Evolutionary conservation across 2,797 vertebrate genomes (phyloP).

Genomic region (Nothura maculosa): DNA sequence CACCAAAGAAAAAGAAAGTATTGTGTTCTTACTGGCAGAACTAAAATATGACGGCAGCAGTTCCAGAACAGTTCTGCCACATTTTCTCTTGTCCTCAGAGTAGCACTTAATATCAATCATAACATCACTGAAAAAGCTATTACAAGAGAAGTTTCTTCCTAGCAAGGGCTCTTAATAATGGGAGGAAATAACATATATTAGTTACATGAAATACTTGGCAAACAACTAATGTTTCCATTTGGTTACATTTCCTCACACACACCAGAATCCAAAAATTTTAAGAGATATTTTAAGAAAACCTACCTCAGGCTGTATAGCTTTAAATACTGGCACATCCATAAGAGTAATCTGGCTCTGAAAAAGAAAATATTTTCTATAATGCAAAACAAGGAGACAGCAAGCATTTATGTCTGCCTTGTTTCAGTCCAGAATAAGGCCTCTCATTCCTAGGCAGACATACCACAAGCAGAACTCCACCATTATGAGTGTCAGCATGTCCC

Average conservation of each 20-base stretch:
- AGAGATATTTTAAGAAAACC: constrained; percentile 54
- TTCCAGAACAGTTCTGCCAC: too few species aligned
- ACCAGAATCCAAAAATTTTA: not conserved
- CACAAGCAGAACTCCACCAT: not conserved
- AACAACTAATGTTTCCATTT: too few species aligned
- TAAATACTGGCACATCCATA: constrained; percentile 97
- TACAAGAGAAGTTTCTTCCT: too few species aligned
- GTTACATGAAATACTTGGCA: too few species aligned
- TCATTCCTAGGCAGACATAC: not conserved
- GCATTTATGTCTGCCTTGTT: not conserved
- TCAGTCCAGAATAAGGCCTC: not conserved
- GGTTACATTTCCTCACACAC: not conserved
- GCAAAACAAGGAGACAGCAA: not conserved
- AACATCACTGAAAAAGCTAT: too few species aligned
- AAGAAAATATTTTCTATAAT: not conserved
- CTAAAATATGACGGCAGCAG: too few species aligned
- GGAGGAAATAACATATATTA: too few species aligned
- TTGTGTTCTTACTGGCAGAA: not conserved
- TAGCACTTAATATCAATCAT: too few species aligned
- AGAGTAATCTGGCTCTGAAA: constrained; percentile 95
- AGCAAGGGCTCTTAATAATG: too few species aligned
- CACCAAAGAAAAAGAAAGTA: not conserved
- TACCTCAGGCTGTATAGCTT: constrained; percentile 97
- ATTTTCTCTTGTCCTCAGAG: too few species aligned
- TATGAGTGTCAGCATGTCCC: rapidly evolving